Evolutionary conservation across 2,113 vertebrate species (phyloP).

Genomic region (Pandion haliaetus): DNA sequence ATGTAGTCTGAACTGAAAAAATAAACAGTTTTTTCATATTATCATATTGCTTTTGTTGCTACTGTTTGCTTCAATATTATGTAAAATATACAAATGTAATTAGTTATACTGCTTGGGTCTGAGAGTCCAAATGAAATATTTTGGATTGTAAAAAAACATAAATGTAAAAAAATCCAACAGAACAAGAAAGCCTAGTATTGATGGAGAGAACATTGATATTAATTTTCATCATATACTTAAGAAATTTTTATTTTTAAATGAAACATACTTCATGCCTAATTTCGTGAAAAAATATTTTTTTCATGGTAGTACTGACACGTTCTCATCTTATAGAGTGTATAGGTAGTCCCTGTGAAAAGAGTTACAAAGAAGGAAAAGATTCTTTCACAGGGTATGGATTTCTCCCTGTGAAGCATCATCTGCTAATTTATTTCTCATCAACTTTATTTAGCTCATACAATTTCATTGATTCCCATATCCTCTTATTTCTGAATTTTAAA

Average conservation of each 20-base stretch:
- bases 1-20: background rate
- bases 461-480: background rate
- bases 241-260: background rate
- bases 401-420: background rate
- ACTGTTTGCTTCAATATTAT: background rate
- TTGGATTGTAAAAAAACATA: background rate
- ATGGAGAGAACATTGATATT: background rate
- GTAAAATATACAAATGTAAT: background rate
- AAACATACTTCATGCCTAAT: background rate
- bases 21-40: background rate
- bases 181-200: background rate
- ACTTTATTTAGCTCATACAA: background rate
- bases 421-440: background rate
- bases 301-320: rapidly evolving
- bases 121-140: background rate
- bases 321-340: background rate
- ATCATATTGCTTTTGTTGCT: background rate
- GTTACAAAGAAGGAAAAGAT: background rate
- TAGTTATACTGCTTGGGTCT: background rate
- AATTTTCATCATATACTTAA: background rate
- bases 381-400: background rate
- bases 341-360: background rate
- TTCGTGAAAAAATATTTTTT: background rate
- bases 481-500: background rate
- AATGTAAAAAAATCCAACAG: background rate